phyloP scores from a whole-genome alignment of 2,888 invertebrate species.

The Mesorhabditis sp. region DNA sequence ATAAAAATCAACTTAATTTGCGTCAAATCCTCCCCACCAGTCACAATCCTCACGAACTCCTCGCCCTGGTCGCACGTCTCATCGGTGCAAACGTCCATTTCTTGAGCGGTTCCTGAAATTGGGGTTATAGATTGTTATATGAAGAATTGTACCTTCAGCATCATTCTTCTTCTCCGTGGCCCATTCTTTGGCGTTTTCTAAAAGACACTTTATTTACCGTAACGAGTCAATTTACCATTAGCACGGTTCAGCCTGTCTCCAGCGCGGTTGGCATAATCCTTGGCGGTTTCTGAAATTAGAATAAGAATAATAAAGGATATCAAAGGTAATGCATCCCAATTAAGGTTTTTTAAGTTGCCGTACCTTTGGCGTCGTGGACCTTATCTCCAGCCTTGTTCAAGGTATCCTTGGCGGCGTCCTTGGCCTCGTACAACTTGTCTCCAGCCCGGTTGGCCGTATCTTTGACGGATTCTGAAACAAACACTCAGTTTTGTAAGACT shows the following conservation, averaged over 20 bases:
- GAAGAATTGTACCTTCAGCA: background rate
- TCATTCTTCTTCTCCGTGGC: slow-evolving; percentile 1
- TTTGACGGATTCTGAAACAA: too few species aligned
- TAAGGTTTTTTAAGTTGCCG: background rate
- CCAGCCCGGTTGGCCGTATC: too few species aligned
- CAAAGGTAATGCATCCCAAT: background rate
- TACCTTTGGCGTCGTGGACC: background rate
- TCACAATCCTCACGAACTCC: too few species aligned
- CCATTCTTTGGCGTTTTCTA: background rate
- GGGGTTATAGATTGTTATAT: background rate
- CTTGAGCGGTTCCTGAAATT: background rate
- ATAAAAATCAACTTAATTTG: background rate
- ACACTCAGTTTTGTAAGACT: too few species aligned
- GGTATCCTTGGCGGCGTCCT: background rate
- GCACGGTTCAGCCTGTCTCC: too few species aligned
- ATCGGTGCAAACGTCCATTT: background rate
- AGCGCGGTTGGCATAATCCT: background rate
- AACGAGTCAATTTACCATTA: too few species aligned
- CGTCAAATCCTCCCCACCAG: background rate
- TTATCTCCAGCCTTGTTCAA: background rate
- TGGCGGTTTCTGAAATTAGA: background rate
- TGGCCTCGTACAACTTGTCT: background rate
- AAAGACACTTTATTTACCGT: background rate
- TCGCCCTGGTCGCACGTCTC: background rate
- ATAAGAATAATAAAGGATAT: background rate